Percentiles rank a stretch among this genome's conserved stretches.
These are phyloP conservation scores for Athalia circularis DNA, from an alignment of 2,888 invertebrate genomes.

Conservation along the genomic window DNA sequence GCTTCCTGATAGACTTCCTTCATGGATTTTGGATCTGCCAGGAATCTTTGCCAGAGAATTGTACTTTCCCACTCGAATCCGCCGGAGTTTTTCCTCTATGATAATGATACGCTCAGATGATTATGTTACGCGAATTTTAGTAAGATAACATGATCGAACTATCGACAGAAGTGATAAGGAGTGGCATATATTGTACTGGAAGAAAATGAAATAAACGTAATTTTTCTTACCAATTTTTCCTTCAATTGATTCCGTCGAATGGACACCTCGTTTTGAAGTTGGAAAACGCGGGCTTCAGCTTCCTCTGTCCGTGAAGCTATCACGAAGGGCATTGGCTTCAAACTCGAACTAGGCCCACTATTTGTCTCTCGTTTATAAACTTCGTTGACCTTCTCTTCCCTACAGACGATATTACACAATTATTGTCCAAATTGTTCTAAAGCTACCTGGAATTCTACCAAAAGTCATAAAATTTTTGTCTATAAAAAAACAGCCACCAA, in stretches of 20 bases:
- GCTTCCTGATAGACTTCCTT: conserved; percentile 59
- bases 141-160: background rate
- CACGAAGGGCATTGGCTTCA: conserved; percentile 58
- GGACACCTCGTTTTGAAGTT: conserved; percentile 58
- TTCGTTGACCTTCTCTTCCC: conserved; percentile 58
- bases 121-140: no score
- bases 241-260: conserved; percentile 64
- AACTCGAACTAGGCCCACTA: conserved; percentile 60
- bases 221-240: conserved; percentile 63
- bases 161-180: background rate
- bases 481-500: no score
- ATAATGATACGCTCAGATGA: background rate
- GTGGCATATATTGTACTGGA: background rate
- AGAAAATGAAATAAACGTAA: background rate
- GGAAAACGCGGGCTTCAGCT: conserved; percentile 54
- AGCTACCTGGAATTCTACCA: no score
- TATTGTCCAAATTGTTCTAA: no score
- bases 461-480: no score
- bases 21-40: conserved; percentile 63
- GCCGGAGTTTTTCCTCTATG: conserved; percentile 60
- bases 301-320: conserved; percentile 57
- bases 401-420: conserved; percentile 46
- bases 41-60: conserved; percentile 69
- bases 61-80: conserved; percentile 62
- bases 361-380: conserved; percentile 60